Evolutionary conservation across 2,888 invertebrate species (phyloP), one percentile per base, ranked within the genome.

Genomic region (Drosophila macrospina): DNA sequence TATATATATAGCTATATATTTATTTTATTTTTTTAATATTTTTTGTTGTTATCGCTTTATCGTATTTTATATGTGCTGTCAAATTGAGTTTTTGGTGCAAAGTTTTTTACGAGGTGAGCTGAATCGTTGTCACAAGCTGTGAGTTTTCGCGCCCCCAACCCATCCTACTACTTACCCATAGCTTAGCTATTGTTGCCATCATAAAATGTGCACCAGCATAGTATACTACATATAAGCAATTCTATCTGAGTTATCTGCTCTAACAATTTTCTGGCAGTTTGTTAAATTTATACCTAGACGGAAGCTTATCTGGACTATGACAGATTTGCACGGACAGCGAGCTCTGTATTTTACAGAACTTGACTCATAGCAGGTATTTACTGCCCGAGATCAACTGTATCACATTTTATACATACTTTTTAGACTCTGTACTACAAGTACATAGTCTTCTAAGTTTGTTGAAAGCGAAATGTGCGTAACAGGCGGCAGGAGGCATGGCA

Each of bases 301-400:
- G 10, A 26, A 10, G 24, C 37, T 51, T 51, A 51, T 51, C 51
- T 51, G 13, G 7, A 20, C 16, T 16, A 15, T 16, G 13, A 44
- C 20, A 41, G 1, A 41, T 20, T 41, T 1, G 8, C 20, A 37
- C 20, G 3, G 3, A 32, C 32, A 11, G 10, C 10, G 4, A 32
- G 32, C 11, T 32, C 10, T 10, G 2, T 32, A 32, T 8, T 3
- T 5, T 41, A 30, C 15, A 45, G 15, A 32, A 20, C 16, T 32
- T 20, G 20, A 20, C 47, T 32, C 30, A 47, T 32, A 24, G n/a
- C n/a, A 24, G 24, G 42, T n/a, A 42, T 4, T 16, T 11, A 32
- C 6, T 16, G 16, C 11, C 5, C 11, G 11, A 47, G 16, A 16
- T 47, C 3, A 30, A 32, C 32, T 16, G 5, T 10, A 45, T 5